Conservation (phyloP, 2,797 vertebrate species). For the Lutjanus campechanus region DNA sequence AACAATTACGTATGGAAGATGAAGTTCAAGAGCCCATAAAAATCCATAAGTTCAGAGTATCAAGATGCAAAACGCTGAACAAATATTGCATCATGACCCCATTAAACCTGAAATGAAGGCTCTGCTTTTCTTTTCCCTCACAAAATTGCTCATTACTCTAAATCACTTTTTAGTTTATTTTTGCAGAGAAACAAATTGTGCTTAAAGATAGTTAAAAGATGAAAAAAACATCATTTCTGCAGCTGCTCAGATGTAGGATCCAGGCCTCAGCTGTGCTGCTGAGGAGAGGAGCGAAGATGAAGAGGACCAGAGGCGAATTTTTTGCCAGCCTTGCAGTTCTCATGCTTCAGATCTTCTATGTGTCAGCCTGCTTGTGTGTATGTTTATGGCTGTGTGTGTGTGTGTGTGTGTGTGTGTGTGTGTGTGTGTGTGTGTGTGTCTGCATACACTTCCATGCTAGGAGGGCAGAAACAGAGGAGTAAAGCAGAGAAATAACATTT, state of each 20-base stretch:
- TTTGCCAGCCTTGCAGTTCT: slow-evolving; percentile 78
- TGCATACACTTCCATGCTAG: slow-evolving; percentile 29
- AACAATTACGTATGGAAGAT: slow-evolving; percentile 8
- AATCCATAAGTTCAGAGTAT: slow-evolving; percentile 7
- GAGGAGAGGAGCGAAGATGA: slow-evolving; percentile 60
- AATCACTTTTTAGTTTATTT: neutral
- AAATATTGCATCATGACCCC: neutral
- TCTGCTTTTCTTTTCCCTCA: slow-evolving; percentile 8
- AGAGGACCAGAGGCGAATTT: slow-evolving; percentile 66
- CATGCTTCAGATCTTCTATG: slow-evolving; percentile 65
- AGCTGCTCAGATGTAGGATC: slow-evolving; percentile 38
- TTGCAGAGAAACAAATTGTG: slow-evolving; percentile 20
- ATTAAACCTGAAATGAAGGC: neutral
- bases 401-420: slow-evolving; percentile 29
- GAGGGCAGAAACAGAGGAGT: slow-evolving; percentile 29
- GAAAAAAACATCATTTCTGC: slow-evolving; percentile 25
- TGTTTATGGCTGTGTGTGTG: slow-evolving; percentile 40
- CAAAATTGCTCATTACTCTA: slow-evolving; percentile 10
- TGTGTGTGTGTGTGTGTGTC: slow-evolving; percentile 26
- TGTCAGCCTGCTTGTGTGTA: slow-evolving; percentile 49
- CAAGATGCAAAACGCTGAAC: neutral
- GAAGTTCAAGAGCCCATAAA: slow-evolving; percentile 6
- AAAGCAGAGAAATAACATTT: slow-evolving; percentile 64
- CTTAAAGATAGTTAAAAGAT: slow-evolving; percentile 34
- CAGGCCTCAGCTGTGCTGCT: slow-evolving; percentile 61